phyloP scores from a whole-genome alignment of 2,113 vertebrate species.

The Rhabdornis inornatus region DNA sequence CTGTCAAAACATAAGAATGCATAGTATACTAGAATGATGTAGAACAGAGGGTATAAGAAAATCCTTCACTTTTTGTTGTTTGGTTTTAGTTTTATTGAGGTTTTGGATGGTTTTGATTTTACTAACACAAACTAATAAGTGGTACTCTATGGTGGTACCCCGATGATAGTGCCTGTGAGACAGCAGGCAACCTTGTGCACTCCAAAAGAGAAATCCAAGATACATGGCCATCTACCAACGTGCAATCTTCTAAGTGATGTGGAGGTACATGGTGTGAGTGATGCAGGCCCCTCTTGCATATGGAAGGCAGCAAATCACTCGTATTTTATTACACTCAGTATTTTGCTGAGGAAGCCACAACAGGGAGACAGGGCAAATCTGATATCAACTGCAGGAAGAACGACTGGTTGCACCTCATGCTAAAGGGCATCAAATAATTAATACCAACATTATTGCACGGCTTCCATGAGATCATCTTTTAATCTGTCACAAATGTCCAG shows the following conservation, averaged over 20 bases:
- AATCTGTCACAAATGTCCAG: neutral
- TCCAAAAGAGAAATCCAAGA: neutral
- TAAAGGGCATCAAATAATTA: neutral
- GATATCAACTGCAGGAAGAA: neutral
- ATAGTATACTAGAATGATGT: neutral
- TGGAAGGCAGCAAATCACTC: neutral
- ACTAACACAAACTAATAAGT: neutral
- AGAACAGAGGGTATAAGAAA: neutral
- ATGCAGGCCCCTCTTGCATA: neutral
- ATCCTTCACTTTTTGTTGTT: neutral
- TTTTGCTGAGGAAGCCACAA: neutral
- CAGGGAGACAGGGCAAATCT: neutral
- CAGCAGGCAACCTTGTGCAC: neutral
- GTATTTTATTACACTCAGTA: neutral
- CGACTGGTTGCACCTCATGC: neutral
- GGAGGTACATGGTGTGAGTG: neutral
- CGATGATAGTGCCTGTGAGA: neutral
- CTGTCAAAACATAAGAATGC: neutral
- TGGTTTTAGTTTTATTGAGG: neutral
- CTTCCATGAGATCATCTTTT: neutral
- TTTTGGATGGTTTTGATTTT: neutral
- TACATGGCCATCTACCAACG: accelerated
- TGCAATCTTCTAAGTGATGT: neutral
- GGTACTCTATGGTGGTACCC: neutral
- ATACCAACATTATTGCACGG: neutral